Evolutionary conservation across 2,113 vertebrate genomes (phyloP).

Genomic region (Neomonachus schauinslandi): DNA sequence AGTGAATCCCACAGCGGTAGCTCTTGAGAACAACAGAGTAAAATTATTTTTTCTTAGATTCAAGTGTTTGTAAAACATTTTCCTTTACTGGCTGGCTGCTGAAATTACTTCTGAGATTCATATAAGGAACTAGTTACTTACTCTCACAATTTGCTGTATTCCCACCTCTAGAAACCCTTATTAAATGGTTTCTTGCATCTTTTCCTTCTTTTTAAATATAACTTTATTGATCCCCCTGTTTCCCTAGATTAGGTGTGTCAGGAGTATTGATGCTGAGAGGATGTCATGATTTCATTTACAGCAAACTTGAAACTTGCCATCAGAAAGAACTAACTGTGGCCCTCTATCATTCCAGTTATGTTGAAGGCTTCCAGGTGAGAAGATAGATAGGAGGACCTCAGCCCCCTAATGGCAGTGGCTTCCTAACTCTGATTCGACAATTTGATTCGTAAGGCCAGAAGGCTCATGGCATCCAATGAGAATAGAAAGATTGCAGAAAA

Average conservation of each 20-base stretch:
- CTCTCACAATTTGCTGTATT: background rate
- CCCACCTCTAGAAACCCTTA: background rate
- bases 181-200: background rate
- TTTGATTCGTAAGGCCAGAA: background rate
- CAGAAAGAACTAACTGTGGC: background rate
- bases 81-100: background rate
- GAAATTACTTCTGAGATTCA: background rate
- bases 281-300: constrained; percentile 19
- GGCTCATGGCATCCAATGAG: background rate
- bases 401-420: too few species aligned
- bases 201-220: background rate
- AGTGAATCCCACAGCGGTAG: background rate
- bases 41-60: background rate
- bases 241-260: background rate
- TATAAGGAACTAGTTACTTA: background rate
- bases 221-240: background rate
- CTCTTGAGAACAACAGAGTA: background rate
- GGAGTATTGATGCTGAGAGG: background rate
- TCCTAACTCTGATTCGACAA: background rate
- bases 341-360: background rate
- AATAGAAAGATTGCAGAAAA: background rate
- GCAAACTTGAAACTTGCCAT: background rate
- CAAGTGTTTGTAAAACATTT: constrained; percentile 10
- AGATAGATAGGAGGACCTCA: background rate
- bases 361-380: background rate